A percentile compares a stretch with the other conserved stretches of the same genome.
Conservation (phyloP, 2,888 invertebrate genomes). For the Patella ulyssiponensis region DNA sequence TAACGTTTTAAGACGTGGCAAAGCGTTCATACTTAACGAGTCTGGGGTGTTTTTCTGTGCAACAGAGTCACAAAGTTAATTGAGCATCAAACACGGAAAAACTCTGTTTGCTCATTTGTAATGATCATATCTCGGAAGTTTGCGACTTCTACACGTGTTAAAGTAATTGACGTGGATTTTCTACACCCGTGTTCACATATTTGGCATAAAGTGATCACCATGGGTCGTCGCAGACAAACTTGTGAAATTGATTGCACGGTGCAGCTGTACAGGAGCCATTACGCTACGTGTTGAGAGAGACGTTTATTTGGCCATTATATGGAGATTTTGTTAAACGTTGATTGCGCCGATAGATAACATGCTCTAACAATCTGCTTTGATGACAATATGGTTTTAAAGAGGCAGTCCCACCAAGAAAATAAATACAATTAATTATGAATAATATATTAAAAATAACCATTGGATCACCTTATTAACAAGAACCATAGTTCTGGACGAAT, state of each 20-base stretch:
- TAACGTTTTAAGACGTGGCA: not conserved
- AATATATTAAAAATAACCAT: no score
- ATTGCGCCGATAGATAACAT: no score
- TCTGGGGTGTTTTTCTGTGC: not conserved
- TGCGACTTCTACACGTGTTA: slow-evolving; percentile 7
- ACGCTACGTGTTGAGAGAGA: not conserved
- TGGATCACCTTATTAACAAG: no score
- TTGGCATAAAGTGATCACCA: slow-evolving; percentile 3
- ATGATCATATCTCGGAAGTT: slow-evolving; percentile 8
- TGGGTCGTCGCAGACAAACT: slow-evolving; percentile 7
- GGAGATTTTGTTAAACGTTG: not conserved
- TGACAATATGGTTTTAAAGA: no score
- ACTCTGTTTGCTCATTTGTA: slow-evolving; percentile 5
- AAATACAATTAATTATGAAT: no score
- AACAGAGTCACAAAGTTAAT: slow-evolving; percentile 7
- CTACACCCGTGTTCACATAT: slow-evolving; percentile 1
- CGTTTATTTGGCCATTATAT: not conserved
- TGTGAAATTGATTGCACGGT: not conserved
- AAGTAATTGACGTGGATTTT: not conserved
- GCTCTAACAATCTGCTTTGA: no score
- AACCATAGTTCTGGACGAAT: no score
- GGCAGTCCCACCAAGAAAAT: no score
- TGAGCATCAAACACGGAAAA: slow-evolving; percentile 4
- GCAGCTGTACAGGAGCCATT: not conserved
- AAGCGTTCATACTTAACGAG: slow-evolving; percentile 5